Base-by-base conservation (phyloP, 2,113 vertebrate species). In the Chelonoidis abingdonii region DNA sequence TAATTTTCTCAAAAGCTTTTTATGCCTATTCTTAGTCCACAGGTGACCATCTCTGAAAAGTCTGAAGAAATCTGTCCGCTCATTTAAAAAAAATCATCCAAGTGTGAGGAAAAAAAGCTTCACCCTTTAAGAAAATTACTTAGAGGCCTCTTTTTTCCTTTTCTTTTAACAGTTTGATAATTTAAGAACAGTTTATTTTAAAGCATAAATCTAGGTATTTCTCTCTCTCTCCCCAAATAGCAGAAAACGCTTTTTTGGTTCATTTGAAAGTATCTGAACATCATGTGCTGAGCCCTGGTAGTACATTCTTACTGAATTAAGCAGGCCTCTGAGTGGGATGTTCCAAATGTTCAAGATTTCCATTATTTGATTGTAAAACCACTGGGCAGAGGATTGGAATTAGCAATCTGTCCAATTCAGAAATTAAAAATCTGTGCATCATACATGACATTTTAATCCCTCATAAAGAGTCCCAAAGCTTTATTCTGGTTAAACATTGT, bases 401-500 rank as follows among this genome's bases (percentile, higher is more conserved):
- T 25, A 89, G 29, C 35, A 83, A 76, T 5, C 21, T 86, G 90
- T 76, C 54, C 65, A 81, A 49, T 41, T 80, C 69, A 83, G 83
- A 80, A 94, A 87, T 44, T 84, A 56, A 27, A 86, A 44, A 13
- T 44, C 41, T 44, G 10, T 93, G n/a, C 24, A 21, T 93, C 52
- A 76, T 86, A 29, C 29, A 86, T 24, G 59, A 92, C 21, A 86
- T 94, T 44, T 83, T 59, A 86, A 89, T 29, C 19, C 69, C 90
- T 62, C 80, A 96, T 69, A 90, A 94, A 94, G 35, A 38, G 31
- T 83, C 25, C 41, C 69, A 88, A 92, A 93, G 69, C 52, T 80
- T 79, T 90, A 94, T 19, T 84, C 56, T 89, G 29, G 52, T 69
- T 94, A 88, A 96, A 92, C 35, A 69, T 38, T 35, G 94, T 83